Evolutionary conservation across 1,140 invertebrate genomes (phyloP).

Genomic region (Babylonia areolata): DNA sequence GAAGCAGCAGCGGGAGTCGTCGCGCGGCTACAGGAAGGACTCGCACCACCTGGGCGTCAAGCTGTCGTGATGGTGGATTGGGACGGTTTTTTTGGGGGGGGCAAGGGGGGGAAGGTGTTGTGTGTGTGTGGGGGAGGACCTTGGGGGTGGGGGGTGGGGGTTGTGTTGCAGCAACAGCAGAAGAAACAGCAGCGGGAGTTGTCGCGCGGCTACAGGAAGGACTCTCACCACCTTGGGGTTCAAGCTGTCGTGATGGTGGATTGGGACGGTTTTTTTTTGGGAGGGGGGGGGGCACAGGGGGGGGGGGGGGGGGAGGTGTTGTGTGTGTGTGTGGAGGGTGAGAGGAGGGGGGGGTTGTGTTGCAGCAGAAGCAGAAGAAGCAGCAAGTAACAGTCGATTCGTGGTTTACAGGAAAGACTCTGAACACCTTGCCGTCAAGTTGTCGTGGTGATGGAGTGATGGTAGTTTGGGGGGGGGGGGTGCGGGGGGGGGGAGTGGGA

Average conservation of each 20-base stretch:
- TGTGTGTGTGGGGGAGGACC: no score
- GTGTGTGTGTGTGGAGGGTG: no score
- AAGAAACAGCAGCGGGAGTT: conserved; percentile 59
- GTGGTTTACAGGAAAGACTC: conserved; percentile 53
- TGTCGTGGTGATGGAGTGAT: no score
- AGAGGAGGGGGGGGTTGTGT: no score
- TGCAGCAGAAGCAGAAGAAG: conserved; percentile 61
- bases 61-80: conserved; percentile 23
- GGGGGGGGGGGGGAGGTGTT: no score
- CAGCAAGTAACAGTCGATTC: conserved; percentile 55
- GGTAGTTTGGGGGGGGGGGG: no score
- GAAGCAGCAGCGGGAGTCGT: conserved; percentile 59
- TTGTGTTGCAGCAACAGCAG: conserved; percentile 60
- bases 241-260: conserved; percentile 23
- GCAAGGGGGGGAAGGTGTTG: neutral
- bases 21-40: conserved; percentile 52
- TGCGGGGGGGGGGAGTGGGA: no score
- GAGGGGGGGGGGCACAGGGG: no score
- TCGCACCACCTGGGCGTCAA: conserved; percentile 35
- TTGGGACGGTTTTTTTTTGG: no score
- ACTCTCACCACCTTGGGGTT: conserved; percentile 40
- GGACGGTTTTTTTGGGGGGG: no score
- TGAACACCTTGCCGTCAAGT: conserved; percentile 31
- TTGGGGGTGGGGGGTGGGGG: no score
- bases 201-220: conserved; percentile 51